Evolutionary conservation across 2,797 vertebrate genomes (phyloP), one percentile per base, ranked within the genome.

Genomic region (Peromyscus nudipes): DNA sequence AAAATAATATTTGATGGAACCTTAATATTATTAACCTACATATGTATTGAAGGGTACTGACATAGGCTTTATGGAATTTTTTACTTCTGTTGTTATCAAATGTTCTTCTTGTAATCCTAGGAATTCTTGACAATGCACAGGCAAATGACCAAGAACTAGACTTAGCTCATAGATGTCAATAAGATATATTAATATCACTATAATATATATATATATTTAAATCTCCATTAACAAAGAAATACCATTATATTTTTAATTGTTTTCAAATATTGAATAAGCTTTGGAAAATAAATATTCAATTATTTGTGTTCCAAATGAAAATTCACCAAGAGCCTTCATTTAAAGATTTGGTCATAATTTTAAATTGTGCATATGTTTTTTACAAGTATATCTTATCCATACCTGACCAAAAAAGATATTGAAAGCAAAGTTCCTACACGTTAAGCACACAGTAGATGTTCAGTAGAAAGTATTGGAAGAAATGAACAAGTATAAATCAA

Each of bases 401-500:
- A 46, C 7, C 49, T n/a, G 6, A 81, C 9, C 1, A 49, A 37
- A 71, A 67, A 0, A 23, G 4, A 9, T 43, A n/a, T 89, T 91
- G 2, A 0, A 93, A 88, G 6, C 9, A 83, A 11, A 89, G 10
- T 21, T 3, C 3, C 19, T 64, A 67, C 84, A 4, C 31, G 0
- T 43, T 37, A 27, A 89, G 9, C 13, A 64, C 11, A 40, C 43
- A 87, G 62, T 0, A 87, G 4, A 27, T 93, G 4, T 40, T 84
- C 27, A 94, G 29, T 81, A 92, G 93, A 92, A 96, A 92, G 8
- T 87, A 29, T 5, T 60, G 7, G 37, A 57, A 67, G 37, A 11
- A 83, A 40, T 6, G 92, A 90, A 81, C n/a, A 19, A 75, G 71
- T 73, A 17, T 34, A 92, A 79, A 57, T 13, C 31, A 89, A 10